Percentiles rank a stretch among this genome's conserved stretches.
These are phyloP conservation scores for Colius striatus DNA, from an alignment of 2,113 vertebrate genomes.

Conservation along the genomic window DNA sequence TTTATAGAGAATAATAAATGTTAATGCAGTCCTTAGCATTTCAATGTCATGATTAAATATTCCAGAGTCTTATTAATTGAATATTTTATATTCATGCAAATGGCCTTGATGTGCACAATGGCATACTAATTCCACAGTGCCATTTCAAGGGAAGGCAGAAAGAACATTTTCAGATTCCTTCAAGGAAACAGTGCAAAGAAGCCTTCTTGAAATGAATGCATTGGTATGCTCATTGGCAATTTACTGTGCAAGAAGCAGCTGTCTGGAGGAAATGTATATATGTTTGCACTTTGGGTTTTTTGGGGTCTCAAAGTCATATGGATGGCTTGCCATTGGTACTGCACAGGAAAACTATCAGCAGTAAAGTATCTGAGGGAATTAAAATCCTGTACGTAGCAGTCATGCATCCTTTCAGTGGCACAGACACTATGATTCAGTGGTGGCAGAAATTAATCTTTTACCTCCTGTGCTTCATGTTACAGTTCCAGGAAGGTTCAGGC, in stretches of 20 bases:
- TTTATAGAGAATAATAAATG: conserved; percentile 57
- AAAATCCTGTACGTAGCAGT: background rate
- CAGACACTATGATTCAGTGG: fast-evolving
- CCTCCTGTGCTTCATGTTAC: background rate
- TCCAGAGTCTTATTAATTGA: conserved; percentile 59
- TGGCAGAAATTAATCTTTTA: background rate
- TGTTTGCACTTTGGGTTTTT: background rate
- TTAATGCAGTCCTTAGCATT: conserved; percentile 63
- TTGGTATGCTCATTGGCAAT: no score
- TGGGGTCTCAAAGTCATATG: background rate
- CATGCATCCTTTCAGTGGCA: background rate
- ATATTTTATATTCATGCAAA: conserved; percentile 62
- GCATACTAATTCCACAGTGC: conserved; percentile 39
- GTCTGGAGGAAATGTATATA: no score
- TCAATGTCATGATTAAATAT: conserved; percentile 61
- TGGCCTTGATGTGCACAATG: conserved; percentile 23
- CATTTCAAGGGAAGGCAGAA: conserved; percentile 5
- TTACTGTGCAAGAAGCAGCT: no score
- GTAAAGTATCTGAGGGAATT: no score
- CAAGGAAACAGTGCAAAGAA: background rate
- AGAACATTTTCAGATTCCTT: background rate
- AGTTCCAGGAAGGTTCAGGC: background rate
- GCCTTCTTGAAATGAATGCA: background rate
- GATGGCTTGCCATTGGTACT: background rate
- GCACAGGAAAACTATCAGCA: background rate